These are phyloP conservation scores for Dipodomys merriami DNA, from an alignment of 2,113 vertebrate genomes.

Conservation along the genomic window DNA sequence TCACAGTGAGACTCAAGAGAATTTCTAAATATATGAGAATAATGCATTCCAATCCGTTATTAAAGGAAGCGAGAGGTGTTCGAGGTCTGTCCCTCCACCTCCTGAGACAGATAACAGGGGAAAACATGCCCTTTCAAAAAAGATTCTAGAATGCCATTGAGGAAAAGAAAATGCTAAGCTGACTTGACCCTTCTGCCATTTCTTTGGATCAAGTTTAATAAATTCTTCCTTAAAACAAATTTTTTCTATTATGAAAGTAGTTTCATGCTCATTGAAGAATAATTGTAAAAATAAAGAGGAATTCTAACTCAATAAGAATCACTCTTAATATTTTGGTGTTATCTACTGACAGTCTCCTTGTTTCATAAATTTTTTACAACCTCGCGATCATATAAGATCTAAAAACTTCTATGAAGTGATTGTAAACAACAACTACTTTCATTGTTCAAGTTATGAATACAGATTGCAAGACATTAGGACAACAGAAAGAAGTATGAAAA, in stretches of 20 bases:
- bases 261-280: constrained; percentile 53
- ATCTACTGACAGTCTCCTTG: constrained; percentile 48
- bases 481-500: constrained; percentile 43
- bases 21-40: constrained; percentile 64
- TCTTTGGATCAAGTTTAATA: constrained; percentile 74
- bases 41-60: constrained; percentile 68
- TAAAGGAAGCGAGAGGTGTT: constrained; percentile 65
- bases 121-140: constrained; percentile 74
- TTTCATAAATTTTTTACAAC: constrained; percentile 57
- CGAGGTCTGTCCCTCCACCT: constrained; percentile 60
- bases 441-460: constrained; percentile 47
- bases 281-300: constrained; percentile 53
- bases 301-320: constrained; percentile 44
- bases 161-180: constrained; percentile 61
- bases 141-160: constrained; percentile 63
- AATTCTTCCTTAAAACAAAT: constrained; percentile 69
- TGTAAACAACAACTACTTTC: constrained; percentile 55
- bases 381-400: constrained; percentile 19
- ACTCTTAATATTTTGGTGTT: constrained; percentile 63
- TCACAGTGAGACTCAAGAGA: constrained; percentile 43
- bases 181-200: constrained; percentile 68
- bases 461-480: neutral
- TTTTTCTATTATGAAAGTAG: constrained; percentile 62
- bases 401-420: constrained; percentile 36
- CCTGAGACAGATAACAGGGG: constrained; percentile 49